Evolutionary conservation across 23 tunicate genomes (phyloP), one percentile per base, ranked within the genome.

Genomic region (Pegea sp.): DNA sequence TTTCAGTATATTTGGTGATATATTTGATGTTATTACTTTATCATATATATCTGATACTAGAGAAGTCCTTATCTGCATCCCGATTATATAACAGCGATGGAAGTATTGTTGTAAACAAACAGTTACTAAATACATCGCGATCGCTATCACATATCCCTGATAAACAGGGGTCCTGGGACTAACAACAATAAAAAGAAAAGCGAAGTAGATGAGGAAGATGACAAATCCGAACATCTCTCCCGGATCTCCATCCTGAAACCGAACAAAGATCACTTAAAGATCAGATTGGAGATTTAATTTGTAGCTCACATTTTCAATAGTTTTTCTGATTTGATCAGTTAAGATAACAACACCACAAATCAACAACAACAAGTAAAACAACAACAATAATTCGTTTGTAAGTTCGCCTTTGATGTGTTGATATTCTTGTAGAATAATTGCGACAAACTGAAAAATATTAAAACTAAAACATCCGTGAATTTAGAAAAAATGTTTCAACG

Each of bases 121-220:
- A 2, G 87, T 74, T 25, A 76, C 87, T 52, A 68, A 33, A 29
- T 76, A 76, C 87, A 76, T 61, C 23, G 75, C 49, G 2, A 62
- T 59, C 0, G 87, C 74, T 26, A 50, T 67, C 33, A 67, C 56
- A 33, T 76, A 76, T 26, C 87, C 87, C 19, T 60, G 55, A 74
- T 74, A 76, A 24, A 29, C 58, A 28, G 68, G 71, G 24, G 68
- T 54, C 20, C 53, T 58, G 28, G 68, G 33, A 19, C 61, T 16
- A 49, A 67, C 62, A 43, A 54, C 60, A 7, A 54, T 26, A 5
- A 76, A 26, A 6, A 76, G 25, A 19, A 76, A 68, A 1, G 33
- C 56, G 53, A 68, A 67, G 26, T 33, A 61, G 22, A 65, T 56
- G 59, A 24, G 31, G 44, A 62, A 59, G 22, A 56, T 53, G 34